These are phyloP conservation scores for Cichladusa arquata DNA, from an alignment of 2,113 vertebrate species.

Conservation along the genomic window DNA sequence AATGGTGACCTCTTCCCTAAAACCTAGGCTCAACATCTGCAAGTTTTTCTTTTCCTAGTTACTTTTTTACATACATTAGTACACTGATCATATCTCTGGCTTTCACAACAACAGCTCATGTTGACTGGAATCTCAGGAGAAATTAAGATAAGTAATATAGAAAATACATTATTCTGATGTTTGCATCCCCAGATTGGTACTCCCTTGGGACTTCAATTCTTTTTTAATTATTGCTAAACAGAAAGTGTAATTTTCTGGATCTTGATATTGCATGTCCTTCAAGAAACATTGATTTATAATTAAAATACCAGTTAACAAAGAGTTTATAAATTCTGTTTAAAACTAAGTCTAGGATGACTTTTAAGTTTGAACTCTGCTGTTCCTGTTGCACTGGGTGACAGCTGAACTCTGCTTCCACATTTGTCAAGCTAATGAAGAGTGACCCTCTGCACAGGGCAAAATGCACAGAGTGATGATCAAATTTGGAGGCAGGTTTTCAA, in stretches of 20 bases:
- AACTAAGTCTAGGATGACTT: background rate
- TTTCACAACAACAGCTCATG: background rate
- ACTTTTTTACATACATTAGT: background rate
- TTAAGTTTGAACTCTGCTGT: background rate
- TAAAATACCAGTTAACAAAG: background rate
- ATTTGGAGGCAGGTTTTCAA: background rate
- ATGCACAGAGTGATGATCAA: background rate
- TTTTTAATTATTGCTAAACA: background rate
- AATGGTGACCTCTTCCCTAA: background rate
- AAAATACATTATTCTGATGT: background rate
- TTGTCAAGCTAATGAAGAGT: background rate
- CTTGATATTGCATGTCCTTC: background rate
- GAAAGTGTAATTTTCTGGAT: background rate
- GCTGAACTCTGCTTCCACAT: background rate
- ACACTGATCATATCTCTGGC: background rate
- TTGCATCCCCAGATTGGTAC: background rate
- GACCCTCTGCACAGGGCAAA: background rate
- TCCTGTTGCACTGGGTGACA: background rate
- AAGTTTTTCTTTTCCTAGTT: background rate
- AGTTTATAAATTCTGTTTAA: background rate
- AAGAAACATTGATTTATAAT: background rate
- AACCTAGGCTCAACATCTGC: background rate
- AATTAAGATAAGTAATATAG: background rate
- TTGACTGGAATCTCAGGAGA: background rate
- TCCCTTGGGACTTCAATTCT: rapidly evolving